Conservation (phyloP, 2,888 invertebrate genomes). For the Pardosa pseudoannulata region DNA sequence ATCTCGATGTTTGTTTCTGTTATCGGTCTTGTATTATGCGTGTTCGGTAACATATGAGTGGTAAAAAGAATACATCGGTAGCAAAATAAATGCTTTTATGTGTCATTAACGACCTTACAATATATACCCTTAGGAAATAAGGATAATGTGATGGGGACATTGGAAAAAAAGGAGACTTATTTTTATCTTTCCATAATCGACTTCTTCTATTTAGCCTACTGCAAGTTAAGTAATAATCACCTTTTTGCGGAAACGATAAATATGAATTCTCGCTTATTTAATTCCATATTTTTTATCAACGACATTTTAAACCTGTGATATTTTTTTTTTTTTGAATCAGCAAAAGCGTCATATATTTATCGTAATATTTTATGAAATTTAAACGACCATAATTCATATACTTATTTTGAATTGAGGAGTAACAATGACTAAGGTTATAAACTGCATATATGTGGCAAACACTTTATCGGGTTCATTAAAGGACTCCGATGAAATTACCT, state of each 20-base stretch:
- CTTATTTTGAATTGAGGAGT: no score
- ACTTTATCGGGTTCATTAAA: no score
- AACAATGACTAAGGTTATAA: no score
- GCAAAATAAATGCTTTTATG: slow-evolving; percentile 64
- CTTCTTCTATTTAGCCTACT: slow-evolving; percentile 21
- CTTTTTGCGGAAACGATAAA: slow-evolving; percentile 26
- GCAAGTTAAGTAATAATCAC: slow-evolving; percentile 34
- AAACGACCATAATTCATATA: no score
- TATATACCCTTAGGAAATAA: slow-evolving; percentile 59
- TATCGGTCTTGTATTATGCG: slow-evolving; percentile 47
- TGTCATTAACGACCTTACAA: slow-evolving; percentile 61
- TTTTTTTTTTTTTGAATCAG: background rate
- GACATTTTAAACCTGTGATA: background rate
- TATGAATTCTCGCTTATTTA: background rate
- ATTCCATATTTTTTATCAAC: background rate
- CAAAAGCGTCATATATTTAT: no score
- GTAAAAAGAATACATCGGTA: slow-evolving; percentile 40
- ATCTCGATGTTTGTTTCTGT: slow-evolving; percentile 65
- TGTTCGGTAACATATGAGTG: slow-evolving; percentile 25
- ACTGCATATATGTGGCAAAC: no score
- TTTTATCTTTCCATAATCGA: slow-evolving; percentile 47
- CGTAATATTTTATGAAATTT: no score
- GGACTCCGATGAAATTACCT: background rate
- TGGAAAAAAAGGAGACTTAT: slow-evolving; percentile 11
- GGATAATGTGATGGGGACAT: slow-evolving; percentile 29